Base-by-base conservation (phyloP, 2,797 vertebrate species). In the Channallabes apus region DNA sequence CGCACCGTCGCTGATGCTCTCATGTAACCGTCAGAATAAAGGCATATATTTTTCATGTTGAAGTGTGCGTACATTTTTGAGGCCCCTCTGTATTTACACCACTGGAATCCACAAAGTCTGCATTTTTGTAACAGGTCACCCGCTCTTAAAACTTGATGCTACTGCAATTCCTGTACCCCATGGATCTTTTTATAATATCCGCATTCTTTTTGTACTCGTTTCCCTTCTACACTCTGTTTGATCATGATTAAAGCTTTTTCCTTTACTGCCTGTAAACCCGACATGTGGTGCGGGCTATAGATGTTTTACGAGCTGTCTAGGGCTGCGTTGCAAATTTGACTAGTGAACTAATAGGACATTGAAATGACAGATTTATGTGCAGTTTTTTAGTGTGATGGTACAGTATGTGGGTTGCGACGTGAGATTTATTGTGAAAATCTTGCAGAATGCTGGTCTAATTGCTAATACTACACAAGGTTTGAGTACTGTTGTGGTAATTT, bases 231-330 rank as follows among this genome's bases (percentile, higher is more conserved):
- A 29, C 29, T 80, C 80, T 58, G 73, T 83, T 82, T 79, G 69
- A 83, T 82, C 72, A 69, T 87, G 59, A 41, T 67, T 59, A 80
- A 83, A 86, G 27, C 56, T 65, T 82, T 35, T 87, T 68, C 64
- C n/a, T 84, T 86, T 51, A 62, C 82, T 82, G 80, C 72, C 54
- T 88, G 27, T 88, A 75, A 89, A 85, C 84, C 64, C 32, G 35
- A 68, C 38, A 9, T 82, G 56, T 58, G 79, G 82, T 80, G 61
- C 46, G 51, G 41, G 54, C 64, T 62, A 75, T 86, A 87, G 88
- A 91, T 86, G 64, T 90, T 81, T 82, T 91, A 88, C 51, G 87
- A 91, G 82, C 88, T 29, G 88, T 89, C 73, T 72, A 54, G 71
- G 12, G 65, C 58, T 82, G 64, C 76, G 38, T 41, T 79, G 32